Conservation (phyloP, 2,797 vertebrate genomes). For the Onychomys arenicola region DNA sequence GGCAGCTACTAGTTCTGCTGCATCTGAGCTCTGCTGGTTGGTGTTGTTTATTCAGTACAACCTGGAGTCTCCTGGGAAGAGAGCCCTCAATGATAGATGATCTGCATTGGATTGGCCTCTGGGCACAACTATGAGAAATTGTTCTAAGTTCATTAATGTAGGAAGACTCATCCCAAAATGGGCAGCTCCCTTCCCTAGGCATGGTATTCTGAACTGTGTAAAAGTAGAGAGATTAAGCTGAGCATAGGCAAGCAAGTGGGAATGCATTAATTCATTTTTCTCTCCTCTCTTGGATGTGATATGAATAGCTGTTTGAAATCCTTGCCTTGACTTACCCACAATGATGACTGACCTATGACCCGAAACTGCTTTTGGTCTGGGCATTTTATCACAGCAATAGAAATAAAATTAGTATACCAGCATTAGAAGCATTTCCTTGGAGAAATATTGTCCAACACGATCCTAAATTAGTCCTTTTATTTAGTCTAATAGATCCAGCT, state of each 20-base stretch:
- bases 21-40: background rate
- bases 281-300: background rate
- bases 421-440: background rate
- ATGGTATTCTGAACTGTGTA: background rate
- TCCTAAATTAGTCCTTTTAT: background rate
- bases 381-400: background rate
- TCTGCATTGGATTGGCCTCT: background rate
- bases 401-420: background rate
- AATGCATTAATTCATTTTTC: background rate
- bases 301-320: background rate
- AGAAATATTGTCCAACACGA: background rate
- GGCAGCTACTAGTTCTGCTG: background rate
- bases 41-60: background rate
- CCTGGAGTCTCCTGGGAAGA: no score
- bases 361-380: background rate
- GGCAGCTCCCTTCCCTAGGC: no score
- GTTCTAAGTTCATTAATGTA: background rate
- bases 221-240: background rate
- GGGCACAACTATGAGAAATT: background rate
- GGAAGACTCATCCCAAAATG: no score
- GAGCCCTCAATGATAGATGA: background rate
- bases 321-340: background rate
- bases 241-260: background rate
- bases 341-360: background rate
- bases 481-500: background rate